Base-by-base conservation (phyloP, 2,797 vertebrate species). In the Artibeus jamaicensis region DNA sequence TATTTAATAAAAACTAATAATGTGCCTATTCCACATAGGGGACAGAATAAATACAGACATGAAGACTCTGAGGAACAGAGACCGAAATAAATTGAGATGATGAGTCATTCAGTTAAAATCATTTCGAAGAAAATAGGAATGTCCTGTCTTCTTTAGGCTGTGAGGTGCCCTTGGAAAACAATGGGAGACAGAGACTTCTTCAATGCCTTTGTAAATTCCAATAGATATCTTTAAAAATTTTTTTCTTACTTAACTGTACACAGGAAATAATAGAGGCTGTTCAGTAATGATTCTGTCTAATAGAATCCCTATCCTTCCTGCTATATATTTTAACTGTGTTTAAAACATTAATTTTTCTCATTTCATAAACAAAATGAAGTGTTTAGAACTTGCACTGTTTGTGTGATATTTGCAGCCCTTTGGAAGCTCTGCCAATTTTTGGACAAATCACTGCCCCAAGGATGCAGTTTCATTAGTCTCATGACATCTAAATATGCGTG, bases 401-500 rank as follows among this genome's bases (percentile, higher is more conserved):
- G 21, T 87, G 16, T 89, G 86, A 82, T 73, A 89, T 70, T 67
- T 19, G 65, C 48, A 89, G 55, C 34, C 22, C 3, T 95, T 93
- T 77, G 95, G n/a, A 88, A 6, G 55, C 22, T 85, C 3, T 92
- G 22, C 39, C 77, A 95, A 65, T 70, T 10, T 37, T 70, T n/a
- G 59, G 3, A 93, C 67, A 77, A 92, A 94, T 71, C 55, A 86
- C 90, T 83, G 85, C 32, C 44, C 4, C 7, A 62, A 32, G 12
- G 21, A 90, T 91, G 34, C 24, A 59, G 9, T 93, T 96, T 95
- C 85, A 94, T 94, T 96, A 94, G 62, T 74, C 57, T 95, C 19
- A 6, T 83, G 68, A 83, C 81, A 94, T 87, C 37, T 94, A 91
- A 94, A 96, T 89, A 83, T 95, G 78, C 70, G 90, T 96, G 90